Evolutionary conservation across 2,888 invertebrate genomes (phyloP).

Genomic region (Dioctria linearis): DNA sequence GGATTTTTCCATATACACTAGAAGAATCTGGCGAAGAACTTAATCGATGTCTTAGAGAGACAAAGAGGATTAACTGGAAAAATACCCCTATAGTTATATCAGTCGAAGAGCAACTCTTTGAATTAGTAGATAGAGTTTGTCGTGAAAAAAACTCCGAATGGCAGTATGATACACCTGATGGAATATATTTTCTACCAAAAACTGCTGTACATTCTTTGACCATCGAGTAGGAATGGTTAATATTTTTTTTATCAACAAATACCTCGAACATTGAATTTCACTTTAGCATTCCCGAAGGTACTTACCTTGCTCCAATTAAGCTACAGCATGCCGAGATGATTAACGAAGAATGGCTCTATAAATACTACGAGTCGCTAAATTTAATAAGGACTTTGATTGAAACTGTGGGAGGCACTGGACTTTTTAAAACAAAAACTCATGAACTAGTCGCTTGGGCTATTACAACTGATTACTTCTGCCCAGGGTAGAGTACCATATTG

Average conservation of each 20-base stretch:
- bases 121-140: constrained; percentile 51
- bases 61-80: constrained; percentile 56
- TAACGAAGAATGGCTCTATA: constrained; percentile 57
- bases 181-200: constrained; percentile 53
- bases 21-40: constrained; percentile 56
- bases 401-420: constrained; percentile 55
- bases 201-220: constrained; percentile 2
- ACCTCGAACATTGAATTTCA: background rate
- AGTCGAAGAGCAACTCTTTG: constrained; percentile 47
- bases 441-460: constrained; percentile 56
- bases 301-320: constrained; percentile 35
- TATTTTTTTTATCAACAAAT: background rate
- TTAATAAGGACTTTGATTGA: constrained; percentile 54
- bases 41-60: constrained; percentile 54
- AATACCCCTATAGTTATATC: constrained; percentile 53
- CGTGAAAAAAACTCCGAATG: constrained; percentile 51
- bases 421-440: constrained; percentile 51
- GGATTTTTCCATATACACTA: constrained; percentile 53
- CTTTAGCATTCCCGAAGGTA: constrained; percentile 49
- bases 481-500: constrained; percentile 46
- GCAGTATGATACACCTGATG: constrained; percentile 52
- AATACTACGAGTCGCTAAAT: constrained; percentile 54
- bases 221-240: background rate
- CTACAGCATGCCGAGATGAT: constrained; percentile 51
- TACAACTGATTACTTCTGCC: constrained; percentile 55